These are phyloP conservation scores for Pomacea canaliculata DNA, from an alignment of 2,888 invertebrate genomes.

Conservation along the genomic window DNA sequence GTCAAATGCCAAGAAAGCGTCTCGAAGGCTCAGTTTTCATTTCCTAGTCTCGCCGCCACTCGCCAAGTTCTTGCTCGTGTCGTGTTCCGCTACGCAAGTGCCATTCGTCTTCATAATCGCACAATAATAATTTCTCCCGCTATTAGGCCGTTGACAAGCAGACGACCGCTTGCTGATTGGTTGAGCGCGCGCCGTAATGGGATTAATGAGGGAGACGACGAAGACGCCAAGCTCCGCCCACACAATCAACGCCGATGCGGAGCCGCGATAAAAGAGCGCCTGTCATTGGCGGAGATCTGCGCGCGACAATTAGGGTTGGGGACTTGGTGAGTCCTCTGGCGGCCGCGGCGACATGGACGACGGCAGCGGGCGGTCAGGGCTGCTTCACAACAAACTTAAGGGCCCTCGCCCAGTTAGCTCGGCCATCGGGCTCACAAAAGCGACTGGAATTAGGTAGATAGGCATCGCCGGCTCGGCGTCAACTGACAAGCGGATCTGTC, in stretches of 20 bases:
- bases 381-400: background rate
- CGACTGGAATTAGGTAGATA: slow-evolving; percentile 19
- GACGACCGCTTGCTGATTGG: slow-evolving; percentile 39
- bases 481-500: slow-evolving; percentile 1
- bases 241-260: slow-evolving; percentile 40
- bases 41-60: slow-evolving; percentile 4
- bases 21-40: background rate
- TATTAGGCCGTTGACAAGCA: slow-evolving; percentile 40
- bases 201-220: slow-evolving; percentile 36
- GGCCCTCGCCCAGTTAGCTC: background rate
- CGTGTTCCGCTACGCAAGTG: slow-evolving; percentile 20
- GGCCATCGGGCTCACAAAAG: slow-evolving; percentile 8
- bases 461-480: slow-evolving; percentile 11
- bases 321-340: slow-evolving; percentile 1
- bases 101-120: slow-evolving; percentile 42
- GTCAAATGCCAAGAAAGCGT: background rate
- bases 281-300: slow-evolving; percentile 32
- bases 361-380: background rate
- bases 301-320: slow-evolving; percentile 23
- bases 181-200: slow-evolving; percentile 37
- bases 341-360: background rate
- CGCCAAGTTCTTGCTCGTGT: slow-evolving; percentile 12
- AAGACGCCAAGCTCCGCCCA: slow-evolving; percentile 34
- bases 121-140: slow-evolving; percentile 41
- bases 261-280: slow-evolving; percentile 29